Evolutionary conservation across 2,888 invertebrate species (phyloP), one percentile per base, ranked within the genome.

Genomic region (Apamea sordens): DNA sequence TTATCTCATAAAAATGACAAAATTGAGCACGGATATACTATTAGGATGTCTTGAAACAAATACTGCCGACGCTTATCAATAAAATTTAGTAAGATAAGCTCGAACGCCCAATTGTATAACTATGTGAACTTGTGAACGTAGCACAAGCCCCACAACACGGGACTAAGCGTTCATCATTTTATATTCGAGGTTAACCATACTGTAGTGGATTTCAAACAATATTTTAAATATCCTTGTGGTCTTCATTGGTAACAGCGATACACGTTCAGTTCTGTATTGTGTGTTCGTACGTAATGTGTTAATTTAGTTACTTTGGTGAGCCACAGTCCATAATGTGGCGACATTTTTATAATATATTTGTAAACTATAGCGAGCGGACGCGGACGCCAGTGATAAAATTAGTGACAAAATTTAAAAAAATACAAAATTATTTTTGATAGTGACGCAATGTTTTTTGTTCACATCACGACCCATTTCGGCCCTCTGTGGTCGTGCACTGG

Each of bases 211-310:
- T 92, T 90, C 85, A 84, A 92, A 92, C 90, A 92, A 93, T 94
- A 93, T 94, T 94, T 95, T 94, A 91, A 94, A 96, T 95, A 96
- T 97, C 97, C 97, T 95, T 97, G 97, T 97, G 97, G 97, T 97
- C 96, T 97, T 96, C 93, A 96, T 95, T 95, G 93, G 94, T 94
- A 95, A 95, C 96, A 95, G 95, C 95, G 95, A 95, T 95, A 95
- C 95, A 95, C 93, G 94, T 95, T 95, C 93, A 92, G 93, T 95
- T 95, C 84, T 86, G 91, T 93, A 93, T 92, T 92, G 90, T 92
- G 89, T 89, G 83, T 88, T 89, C 86, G 87, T 88, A 86, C 87
- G 90, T 92, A 92, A 93, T 93, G 92, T 93, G 92, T 93, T 93
- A 91, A 92, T 94, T 94, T 92, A 90, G 90, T 93, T 92, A 92